Evolutionary conservation across 2,888 invertebrate species (phyloP).

Genomic region (Drosophila nr. medialis): DNA sequence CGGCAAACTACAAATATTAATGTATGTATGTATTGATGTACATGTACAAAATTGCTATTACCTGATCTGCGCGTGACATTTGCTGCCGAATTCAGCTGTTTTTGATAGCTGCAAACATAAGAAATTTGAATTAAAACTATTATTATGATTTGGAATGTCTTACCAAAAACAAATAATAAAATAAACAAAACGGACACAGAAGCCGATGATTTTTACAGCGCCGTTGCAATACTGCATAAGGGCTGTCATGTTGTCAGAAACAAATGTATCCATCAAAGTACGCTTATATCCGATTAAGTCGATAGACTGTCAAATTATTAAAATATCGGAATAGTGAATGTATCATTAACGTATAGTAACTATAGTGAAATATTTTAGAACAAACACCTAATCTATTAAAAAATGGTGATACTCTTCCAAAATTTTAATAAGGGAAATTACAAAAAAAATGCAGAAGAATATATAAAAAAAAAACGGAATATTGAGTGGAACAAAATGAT

Average conservation of each 20-base stretch:
- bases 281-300: too few species aligned
- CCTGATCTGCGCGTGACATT: constrained; percentile 97
- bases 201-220: neutral
- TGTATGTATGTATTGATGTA: constrained; percentile 25
- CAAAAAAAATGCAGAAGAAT: too few species aligned
- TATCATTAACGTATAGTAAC: too few species aligned
- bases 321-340: too few species aligned
- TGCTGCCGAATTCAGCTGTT: constrained; percentile 85
- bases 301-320: too few species aligned
- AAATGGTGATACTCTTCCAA: too few species aligned
- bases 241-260: neutral
- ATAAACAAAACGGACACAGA: constrained; percentile 62
- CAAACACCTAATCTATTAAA: too few species aligned
- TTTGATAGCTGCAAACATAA: constrained; percentile 64
- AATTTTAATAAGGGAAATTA: too few species aligned
- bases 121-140: constrained; percentile 11
- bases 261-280: too few species aligned
- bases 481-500: neutral
- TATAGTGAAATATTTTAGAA: too few species aligned
- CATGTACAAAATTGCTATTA: constrained; percentile 84
- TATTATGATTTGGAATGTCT: constrained; percentile 27
- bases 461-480: too few species aligned
- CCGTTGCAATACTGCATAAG: neutral
- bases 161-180: constrained; percentile 70
- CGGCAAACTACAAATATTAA: neutral